Percentiles rank a stretch among this genome's conserved stretches.
phyloP scores from a whole-genome alignment of 2,113 vertebrate species.

The Mormyrus iriodes region DNA sequence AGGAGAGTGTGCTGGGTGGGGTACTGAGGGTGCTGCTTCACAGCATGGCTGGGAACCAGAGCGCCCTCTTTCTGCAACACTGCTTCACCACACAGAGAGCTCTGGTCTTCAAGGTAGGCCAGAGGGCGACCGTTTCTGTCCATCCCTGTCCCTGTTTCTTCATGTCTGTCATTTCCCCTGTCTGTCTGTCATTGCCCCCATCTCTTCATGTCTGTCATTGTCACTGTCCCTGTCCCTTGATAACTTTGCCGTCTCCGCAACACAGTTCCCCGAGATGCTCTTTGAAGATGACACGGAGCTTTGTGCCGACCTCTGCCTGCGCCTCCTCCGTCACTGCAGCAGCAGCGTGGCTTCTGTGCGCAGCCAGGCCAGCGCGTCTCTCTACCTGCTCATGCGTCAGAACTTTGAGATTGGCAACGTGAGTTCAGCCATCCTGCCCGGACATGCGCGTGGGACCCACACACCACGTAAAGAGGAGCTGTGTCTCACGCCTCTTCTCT shows the following conservation, averaged over 20 bases:
- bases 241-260: background rate
- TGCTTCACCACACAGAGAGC: constrained; percentile 83
- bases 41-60: constrained; percentile 80
- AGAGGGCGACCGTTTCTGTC: background rate
- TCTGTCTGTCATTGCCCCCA: background rate
- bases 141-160: background rate
- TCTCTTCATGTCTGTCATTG: background rate
- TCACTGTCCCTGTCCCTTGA: constrained; percentile 12
- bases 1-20: constrained; percentile 76
- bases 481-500: background rate
- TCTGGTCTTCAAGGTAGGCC: constrained; percentile 76
- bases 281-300: constrained; percentile 89
- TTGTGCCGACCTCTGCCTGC: constrained; percentile 80
- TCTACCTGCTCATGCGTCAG: constrained; percentile 90
- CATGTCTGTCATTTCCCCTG: background rate
- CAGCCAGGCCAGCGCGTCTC: constrained; percentile 81
- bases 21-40: constrained; percentile 79
- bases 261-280: constrained; percentile 85
- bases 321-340: constrained; percentile 83
- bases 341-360: constrained; percentile 71
- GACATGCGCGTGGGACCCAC: background rate
- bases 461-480: background rate
- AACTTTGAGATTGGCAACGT: constrained; percentile 90
- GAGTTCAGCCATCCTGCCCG: constrained; percentile 33
- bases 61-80: constrained; percentile 82